Evolutionary conservation across 2,888 invertebrate genomes (phyloP), one percentile per base, ranked within the genome.

Genomic region (Eupithecia abbreviata): DNA sequence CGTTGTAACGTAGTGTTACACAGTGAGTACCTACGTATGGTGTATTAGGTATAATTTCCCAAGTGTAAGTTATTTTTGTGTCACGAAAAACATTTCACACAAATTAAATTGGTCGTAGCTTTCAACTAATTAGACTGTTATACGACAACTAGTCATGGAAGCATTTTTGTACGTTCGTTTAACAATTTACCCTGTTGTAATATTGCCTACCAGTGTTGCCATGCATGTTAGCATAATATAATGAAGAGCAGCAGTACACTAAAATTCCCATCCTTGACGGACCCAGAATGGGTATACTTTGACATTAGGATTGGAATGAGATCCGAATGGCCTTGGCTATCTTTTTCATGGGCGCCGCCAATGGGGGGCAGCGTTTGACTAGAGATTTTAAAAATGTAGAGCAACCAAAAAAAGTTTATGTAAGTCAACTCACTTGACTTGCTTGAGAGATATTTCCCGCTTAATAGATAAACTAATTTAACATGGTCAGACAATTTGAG

Each of bases 71-170:
- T 79, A 82, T 77, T 78, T 66, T 75, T 78, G 80, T 81, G 81
- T 82, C 88, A 87, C 84, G 85, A 84, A 87, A 84, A 78, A 73
- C 80, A 82, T 85, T 84, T 84, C 84, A 77, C 78, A 80, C 82
- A 78, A 84, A 85, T 83, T 84, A 78, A 84, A 85, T 83, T 84
- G 80, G 79, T 80, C 79, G 78, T 77, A 82, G 78, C 79, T 82
- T 82, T 82, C 81, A 82, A 83, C 77, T 79, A 80, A 80, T 82
- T 79, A 77, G 78, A 74, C 77, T 42, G 18, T 62, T 62, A 62
- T 62, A 62, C 30, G 66, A 66, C 41, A 66, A 66, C 42, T 15
- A 13, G 62, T 30, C 62, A 62, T 62, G 62, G 30, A 18, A 62
- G 30, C 30, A 12, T 62, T 62, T 62, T 12, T 62, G 62, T 62